Conservation (phyloP, 2,797 vertebrate genomes). For the Schizopygopsis pylzovi region DNA sequence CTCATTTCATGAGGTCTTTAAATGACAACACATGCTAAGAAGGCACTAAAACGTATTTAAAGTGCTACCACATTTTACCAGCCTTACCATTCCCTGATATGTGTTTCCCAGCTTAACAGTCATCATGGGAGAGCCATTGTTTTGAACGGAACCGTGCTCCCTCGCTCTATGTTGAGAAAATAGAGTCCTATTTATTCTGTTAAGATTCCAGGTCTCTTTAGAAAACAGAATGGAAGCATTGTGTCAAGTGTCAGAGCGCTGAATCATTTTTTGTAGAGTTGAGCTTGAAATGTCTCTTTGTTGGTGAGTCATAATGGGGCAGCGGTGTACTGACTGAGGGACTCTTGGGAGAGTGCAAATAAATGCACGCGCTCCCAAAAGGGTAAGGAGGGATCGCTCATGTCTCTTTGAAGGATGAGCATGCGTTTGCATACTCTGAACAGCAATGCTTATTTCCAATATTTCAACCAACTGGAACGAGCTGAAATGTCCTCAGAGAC, state of each 20-base stretch:
- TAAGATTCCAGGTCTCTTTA: conserved; percentile 34
- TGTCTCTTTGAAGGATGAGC: conserved; percentile 62
- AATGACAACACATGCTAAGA: not conserved
- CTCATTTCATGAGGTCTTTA: conserved; percentile 2
- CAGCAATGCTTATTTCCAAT: conserved; percentile 41
- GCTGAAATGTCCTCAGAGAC: conserved; percentile 26
- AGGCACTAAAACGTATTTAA: not conserved
- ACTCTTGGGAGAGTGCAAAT: conserved; percentile 47
- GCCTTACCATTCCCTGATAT: conserved; percentile 2
- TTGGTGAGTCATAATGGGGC: conserved; percentile 48
- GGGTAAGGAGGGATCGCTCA: conserved; percentile 42
- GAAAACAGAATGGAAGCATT: conserved; percentile 40
- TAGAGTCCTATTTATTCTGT: conserved; percentile 16
- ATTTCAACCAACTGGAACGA: conserved; percentile 24
- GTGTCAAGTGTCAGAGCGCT: conserved; percentile 38
- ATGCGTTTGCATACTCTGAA: conserved; percentile 37
- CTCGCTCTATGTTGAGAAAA: conserved; percentile 9
- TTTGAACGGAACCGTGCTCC: not conserved
- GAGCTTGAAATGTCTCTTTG: conserved; percentile 31
- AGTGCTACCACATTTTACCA: not conserved
- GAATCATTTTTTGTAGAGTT: conserved; percentile 26
- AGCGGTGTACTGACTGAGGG: conserved; percentile 35
- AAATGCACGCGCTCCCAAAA: conserved; percentile 44
- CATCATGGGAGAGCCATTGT: conserved; percentile 21
- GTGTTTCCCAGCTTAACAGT: conserved; percentile 14